phyloP scores from a whole-genome alignment of 92 coral and sea anemone genomes.

The Diadumene lineata region DNA sequence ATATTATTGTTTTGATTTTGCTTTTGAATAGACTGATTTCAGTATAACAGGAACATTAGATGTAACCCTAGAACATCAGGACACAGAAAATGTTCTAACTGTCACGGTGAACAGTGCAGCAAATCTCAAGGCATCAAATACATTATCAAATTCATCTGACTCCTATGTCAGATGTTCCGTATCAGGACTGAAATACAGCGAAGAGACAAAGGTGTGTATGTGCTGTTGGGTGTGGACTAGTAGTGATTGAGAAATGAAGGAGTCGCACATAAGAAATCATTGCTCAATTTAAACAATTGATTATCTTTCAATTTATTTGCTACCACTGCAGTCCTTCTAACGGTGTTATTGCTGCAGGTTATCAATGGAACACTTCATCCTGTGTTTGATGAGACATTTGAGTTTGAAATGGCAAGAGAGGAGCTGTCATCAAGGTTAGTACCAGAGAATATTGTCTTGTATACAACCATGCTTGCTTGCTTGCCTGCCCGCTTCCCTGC shows the following conservation, averaged over 20 bases:
- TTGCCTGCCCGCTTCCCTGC: no score
- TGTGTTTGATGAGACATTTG: constrained; percentile 90
- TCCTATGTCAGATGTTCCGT: constrained; percentile 83
- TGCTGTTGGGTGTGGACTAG: neutral
- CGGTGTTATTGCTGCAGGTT: constrained; percentile 56
- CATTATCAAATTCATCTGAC: constrained; percentile 60
- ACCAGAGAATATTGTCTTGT: neutral
- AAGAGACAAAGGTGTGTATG: constrained; percentile 70
- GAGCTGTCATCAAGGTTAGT: constrained; percentile 79
- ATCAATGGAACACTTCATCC: constrained; percentile 68
- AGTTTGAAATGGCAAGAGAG: constrained; percentile 79
- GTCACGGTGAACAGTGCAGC: constrained; percentile 84
- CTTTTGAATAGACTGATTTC: constrained; percentile 72
- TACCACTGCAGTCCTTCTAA: no score
- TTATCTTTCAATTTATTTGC: no score
- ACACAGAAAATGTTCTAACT: constrained; percentile 65
- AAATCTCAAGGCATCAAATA: constrained; percentile 70
- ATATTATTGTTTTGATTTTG: neutral
- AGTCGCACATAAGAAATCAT: no score
- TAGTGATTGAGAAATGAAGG: no score
- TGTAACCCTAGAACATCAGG: constrained; percentile 73
- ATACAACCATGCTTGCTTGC: no score
- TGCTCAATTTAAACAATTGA: no score
- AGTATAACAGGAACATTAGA: constrained; percentile 90
- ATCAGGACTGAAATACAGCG: constrained; percentile 70